A percentile compares a stretch with the other conserved stretches of the same genome.
phyloP scores from a whole-genome alignment of 2,113 vertebrate genomes.

The Cervus canadensis region DNA sequence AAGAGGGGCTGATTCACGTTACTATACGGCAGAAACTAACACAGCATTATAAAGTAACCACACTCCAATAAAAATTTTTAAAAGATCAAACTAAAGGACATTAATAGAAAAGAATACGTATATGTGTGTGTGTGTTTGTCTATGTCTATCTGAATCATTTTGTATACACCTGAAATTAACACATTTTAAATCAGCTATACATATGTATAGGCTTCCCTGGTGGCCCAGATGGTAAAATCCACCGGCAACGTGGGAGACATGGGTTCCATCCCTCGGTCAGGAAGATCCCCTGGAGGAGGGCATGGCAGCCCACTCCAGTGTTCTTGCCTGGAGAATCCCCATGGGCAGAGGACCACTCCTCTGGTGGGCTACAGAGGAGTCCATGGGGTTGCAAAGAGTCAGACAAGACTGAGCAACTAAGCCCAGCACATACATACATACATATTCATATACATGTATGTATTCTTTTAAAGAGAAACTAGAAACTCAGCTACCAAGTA shows the following conservation, averaged over 20 bases:
- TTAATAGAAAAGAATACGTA: neutral
- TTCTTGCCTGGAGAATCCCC: neutral
- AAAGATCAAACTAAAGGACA: neutral
- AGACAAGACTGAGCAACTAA: neutral
- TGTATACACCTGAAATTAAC: neutral
- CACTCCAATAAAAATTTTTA: neutral
- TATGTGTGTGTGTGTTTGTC: neutral
- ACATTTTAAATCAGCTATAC: neutral
- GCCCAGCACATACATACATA: neutral
- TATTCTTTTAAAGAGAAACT: neutral
- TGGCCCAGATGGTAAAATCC: neutral
- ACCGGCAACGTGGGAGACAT: neutral
- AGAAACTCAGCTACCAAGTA: neutral
- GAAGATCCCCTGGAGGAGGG: neutral
- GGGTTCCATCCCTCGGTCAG: fast-evolving
- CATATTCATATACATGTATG: neutral
- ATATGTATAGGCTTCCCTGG: neutral
- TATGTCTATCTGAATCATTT: neutral
- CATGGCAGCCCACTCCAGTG: neutral
- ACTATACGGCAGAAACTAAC: neutral
- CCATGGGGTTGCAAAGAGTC: neutral
- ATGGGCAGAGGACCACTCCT: neutral
- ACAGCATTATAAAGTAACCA: neutral
- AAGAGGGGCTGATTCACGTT: neutral
- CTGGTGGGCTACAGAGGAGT: neutral